Conservation (phyloP, 2,797 vertebrate genomes). For the Morus bassanus region DNA sequence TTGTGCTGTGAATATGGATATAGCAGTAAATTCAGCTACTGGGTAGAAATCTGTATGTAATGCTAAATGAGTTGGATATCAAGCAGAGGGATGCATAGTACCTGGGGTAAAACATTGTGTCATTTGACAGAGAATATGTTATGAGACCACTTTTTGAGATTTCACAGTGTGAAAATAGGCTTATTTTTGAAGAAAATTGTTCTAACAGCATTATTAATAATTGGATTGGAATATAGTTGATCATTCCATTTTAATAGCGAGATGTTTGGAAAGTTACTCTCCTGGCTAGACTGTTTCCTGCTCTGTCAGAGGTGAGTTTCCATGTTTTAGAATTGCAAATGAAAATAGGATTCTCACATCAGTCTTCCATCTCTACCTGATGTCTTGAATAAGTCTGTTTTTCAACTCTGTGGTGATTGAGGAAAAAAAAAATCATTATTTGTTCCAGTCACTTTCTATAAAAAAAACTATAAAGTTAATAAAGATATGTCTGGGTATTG, state of each 20-base stretch:
- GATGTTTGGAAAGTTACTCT: not conserved
- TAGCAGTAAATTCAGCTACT: constrained; percentile 1
- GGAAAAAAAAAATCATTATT: not conserved
- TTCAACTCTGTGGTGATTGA: not conserved
- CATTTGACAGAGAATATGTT: not conserved
- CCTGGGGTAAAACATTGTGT: not conserved
- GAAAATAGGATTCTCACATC: not conserved
- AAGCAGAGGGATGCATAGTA: not conserved
- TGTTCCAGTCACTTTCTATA: not conserved
- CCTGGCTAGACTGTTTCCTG: not conserved
- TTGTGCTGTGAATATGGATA: not conserved
- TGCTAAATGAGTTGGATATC: not conserved
- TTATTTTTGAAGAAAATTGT: not conserved
- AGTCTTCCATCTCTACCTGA: not conserved
- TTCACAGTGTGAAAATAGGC: not conserved
- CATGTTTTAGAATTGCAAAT: not conserved
- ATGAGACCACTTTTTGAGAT: not conserved
- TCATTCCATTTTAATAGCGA: not conserved
- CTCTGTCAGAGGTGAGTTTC: not conserved
- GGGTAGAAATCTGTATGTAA: not conserved
- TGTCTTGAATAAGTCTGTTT: not conserved
- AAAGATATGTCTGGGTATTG: not conserved
- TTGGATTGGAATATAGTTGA: not conserved
- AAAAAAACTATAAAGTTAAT: not conserved
- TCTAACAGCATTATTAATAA: not conserved